Percentiles rank a stretch among this genome's conserved stretches.
phyloP scores from a whole-genome alignment of 2,113 vertebrate genomes.

The Thinocorus orbignyianus region DNA sequence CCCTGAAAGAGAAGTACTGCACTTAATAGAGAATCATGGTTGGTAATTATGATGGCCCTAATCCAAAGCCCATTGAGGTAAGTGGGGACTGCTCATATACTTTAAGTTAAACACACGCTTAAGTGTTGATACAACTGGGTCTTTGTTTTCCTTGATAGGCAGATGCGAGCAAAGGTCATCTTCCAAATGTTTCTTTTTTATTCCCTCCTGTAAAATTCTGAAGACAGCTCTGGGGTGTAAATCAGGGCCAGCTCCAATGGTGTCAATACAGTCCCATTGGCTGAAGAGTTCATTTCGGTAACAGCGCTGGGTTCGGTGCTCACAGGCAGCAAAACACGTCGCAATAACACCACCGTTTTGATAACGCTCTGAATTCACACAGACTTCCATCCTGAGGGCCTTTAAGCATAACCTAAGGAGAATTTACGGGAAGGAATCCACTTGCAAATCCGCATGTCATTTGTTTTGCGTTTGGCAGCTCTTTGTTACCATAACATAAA shows the following conservation, averaged over 20 bases:
- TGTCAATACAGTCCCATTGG: not conserved
- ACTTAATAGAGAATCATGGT: constrained; percentile 21
- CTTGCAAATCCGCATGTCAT: constrained; percentile 65
- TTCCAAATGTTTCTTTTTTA: not conserved
- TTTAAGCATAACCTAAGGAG: constrained; percentile 11
- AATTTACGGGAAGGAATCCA: constrained; percentile 66
- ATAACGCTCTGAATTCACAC: not conserved
- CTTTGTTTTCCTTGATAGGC: not conserved
- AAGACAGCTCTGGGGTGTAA: not conserved
- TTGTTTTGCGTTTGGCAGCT: constrained; percentile 74
- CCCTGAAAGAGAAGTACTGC: constrained; percentile 29
- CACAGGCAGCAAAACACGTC: not conserved
- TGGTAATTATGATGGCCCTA: constrained; percentile 30
- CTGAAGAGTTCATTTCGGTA: not conserved
- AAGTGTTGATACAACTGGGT: not conserved
- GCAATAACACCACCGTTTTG: not conserved
- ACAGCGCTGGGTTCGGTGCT: not conserved
- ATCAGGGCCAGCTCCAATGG: not conserved
- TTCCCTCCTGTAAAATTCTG: not conserved
- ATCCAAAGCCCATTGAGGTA: constrained; percentile 39
- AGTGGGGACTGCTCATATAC: not conserved
- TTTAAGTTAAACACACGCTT: not conserved
- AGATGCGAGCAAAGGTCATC: not conserved
- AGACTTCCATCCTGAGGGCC: constrained; percentile 20
- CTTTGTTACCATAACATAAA: constrained; percentile 69